phyloP scores from a whole-genome alignment of 2,888 invertebrate genomes.

The Criorhina ranunculi region DNA sequence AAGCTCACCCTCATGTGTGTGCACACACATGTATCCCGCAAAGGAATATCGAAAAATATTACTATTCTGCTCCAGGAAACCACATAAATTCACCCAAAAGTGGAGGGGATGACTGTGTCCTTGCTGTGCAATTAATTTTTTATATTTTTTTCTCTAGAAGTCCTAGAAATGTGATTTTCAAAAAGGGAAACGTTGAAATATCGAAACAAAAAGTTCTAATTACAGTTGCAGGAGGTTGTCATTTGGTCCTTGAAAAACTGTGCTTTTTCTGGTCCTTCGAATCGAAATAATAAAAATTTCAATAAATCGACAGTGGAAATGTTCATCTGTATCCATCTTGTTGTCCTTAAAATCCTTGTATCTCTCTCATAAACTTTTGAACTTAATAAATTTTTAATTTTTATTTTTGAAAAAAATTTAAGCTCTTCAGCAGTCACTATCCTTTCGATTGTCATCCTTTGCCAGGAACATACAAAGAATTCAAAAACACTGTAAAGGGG shows the following conservation, averaged over 20 bases:
- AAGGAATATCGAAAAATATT: conserved; percentile 64
- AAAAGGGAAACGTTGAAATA: background rate
- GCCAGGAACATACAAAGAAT: conserved; percentile 18
- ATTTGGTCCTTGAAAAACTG: background rate
- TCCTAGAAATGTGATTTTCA: conserved; percentile 28
- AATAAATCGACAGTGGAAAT: background rate
- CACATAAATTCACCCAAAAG: conserved; percentile 60
- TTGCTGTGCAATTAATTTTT: conserved; percentile 14
- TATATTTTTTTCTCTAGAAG: too few relatives aligned
- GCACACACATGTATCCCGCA: conserved; percentile 14
- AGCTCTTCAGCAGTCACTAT: conserved; percentile 12
- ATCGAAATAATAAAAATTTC: conserved; percentile 5
- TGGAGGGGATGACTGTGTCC: conserved; percentile 11
- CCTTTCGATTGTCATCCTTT: conserved; percentile 45
- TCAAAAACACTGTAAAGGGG: background rate
- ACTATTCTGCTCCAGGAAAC: conserved; percentile 64
- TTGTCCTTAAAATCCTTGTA: conserved; percentile 6
- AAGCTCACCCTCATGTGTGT: conserved; percentile 29
- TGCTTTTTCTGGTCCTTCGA: background rate
- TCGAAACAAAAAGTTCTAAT: conserved; percentile 48
- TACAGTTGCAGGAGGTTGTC: conserved; percentile 13
- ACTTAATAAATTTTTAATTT: conserved; percentile 57
- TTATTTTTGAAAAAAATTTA: conserved; percentile 36
- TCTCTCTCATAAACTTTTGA: conserved; percentile 37
- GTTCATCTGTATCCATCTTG: conserved; percentile 4